Percentiles rank a stretch among this genome's conserved stretches.
Evolutionary conservation across 2,113 vertebrate species (phyloP).

Genomic region (Alligator sinensis): DNA sequence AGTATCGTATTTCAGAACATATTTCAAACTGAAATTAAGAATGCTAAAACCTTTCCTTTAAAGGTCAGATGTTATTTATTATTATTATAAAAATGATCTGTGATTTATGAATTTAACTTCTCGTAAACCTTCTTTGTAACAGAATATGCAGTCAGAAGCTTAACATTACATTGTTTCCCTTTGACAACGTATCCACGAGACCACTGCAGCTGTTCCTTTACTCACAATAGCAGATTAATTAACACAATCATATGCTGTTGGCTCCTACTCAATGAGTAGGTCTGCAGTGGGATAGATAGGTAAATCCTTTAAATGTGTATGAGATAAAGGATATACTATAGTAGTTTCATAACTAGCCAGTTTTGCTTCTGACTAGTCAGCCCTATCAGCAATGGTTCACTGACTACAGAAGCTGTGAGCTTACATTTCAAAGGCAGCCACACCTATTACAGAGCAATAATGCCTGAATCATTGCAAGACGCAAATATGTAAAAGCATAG

Average conservation of each 20-base stretch:
- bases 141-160: slow-evolving; percentile 97
- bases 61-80: slow-evolving; percentile 98
- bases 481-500: slow-evolving; percentile 69
- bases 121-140: slow-evolving; percentile 96
- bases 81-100: slow-evolving; percentile 91
- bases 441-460: slow-evolving; percentile 77
- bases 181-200: slow-evolving; percentile 98
- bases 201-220: slow-evolving; percentile 98
- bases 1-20: slow-evolving; percentile 92
- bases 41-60: slow-evolving; percentile 90
- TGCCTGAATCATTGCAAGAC: slow-evolving; percentile 74
- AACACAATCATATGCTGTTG: slow-evolving; percentile 99
- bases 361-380: slow-evolving; percentile 91
- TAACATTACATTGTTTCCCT: slow-evolving; percentile 99
- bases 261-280: slow-evolving; percentile 97
- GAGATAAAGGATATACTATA: slow-evolving; percentile 91
- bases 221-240: slow-evolving; percentile 99
- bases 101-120: slow-evolving; percentile 99
- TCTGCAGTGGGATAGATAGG: slow-evolving; percentile 99
- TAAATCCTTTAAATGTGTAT: slow-evolving; percentile 98
- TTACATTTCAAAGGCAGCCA: slow-evolving; percentile 79
- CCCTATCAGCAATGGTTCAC: slow-evolving; percentile 80
- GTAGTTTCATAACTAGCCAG: slow-evolving; percentile 88
- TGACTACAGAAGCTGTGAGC: slow-evolving; percentile 73
- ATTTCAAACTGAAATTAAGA: slow-evolving; percentile 94